Evolutionary conservation across 2,113 vertebrate genomes (phyloP).

Genomic region (Apodemus sylvaticus): DNA sequence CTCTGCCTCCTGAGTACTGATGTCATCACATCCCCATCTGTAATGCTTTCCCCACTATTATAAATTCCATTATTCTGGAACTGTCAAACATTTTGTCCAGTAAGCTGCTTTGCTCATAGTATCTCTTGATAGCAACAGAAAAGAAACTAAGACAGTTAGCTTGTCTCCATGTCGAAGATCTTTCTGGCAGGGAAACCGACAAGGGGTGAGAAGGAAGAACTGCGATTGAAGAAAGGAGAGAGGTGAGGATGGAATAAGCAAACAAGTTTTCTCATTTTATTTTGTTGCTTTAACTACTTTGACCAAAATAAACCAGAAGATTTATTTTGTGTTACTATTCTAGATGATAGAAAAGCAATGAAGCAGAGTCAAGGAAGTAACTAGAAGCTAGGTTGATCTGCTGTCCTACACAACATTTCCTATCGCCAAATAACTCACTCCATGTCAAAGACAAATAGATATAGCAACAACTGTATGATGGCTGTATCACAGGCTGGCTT

Average conservation of each 20-base stretch:
- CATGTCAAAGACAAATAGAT: not conserved
- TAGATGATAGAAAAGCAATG: not conserved
- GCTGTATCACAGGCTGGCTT: not conserved
- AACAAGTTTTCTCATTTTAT: not conserved
- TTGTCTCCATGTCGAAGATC: not conserved
- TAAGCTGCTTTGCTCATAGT: not conserved
- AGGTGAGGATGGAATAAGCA: not conserved
- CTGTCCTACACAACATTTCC: not conserved
- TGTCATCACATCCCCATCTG: not conserved
- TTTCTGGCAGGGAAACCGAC: not conserved
- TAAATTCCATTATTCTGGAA: not conserved
- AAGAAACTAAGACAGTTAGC: not conserved
- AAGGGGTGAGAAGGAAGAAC: not conserved
- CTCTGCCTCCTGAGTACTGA: not conserved
- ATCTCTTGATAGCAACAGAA: not conserved
- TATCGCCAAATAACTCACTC: not conserved
- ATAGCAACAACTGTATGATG: not conserved
- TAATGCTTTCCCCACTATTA: not conserved
- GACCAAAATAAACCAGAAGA: not conserved
- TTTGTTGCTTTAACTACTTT: not conserved
- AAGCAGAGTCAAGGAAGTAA: not conserved
- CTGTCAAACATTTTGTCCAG: not conserved
- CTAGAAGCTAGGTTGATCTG: not conserved
- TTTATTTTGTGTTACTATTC: not conserved
- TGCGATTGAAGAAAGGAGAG: not conserved